A percentile compares a stretch with the other conserved stretches of the same genome.
Evolutionary conservation across 2,113 vertebrate species (phyloP).

Genomic region (Lophius piscatorius): DNA sequence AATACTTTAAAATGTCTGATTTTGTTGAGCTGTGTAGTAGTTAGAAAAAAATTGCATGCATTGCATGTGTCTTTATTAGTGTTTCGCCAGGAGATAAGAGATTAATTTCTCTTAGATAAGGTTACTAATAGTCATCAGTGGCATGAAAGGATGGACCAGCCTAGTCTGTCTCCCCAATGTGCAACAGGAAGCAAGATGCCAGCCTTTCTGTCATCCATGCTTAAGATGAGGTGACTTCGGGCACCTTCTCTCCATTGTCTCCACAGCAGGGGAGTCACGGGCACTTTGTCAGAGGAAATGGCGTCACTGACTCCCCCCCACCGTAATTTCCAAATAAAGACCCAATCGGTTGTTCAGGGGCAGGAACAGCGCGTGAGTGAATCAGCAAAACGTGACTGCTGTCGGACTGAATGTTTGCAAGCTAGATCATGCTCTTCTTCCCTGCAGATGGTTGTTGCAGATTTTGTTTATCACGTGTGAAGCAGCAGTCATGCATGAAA

Average conservation of each 20-base stretch:
- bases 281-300: conserved; percentile 38
- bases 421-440: neutral
- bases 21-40: conserved; percentile 1
- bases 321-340: conserved; percentile 32
- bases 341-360: conserved; percentile 25
- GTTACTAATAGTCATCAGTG: no score
- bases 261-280: conserved; percentile 17
- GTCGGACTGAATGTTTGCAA: conserved; percentile 50
- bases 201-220: conserved; percentile 10
- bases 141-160: neutral
- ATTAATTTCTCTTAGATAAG: neutral
- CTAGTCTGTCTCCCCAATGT: neutral
- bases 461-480: conserved; percentile 18
- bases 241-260: conserved; percentile 12
- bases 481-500: conserved; percentile 14
- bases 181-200: conserved; percentile 22
- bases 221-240: no score
- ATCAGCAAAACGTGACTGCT: conserved; percentile 72
- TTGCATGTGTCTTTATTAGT: no score
- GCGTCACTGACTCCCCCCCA: conserved; percentile 30
- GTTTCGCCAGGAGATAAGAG: no score
- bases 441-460: conserved; percentile 29
- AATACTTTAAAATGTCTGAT: neutral
- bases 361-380: conserved; percentile 42
- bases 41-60: no score